Base-by-base conservation (phyloP, 2,888 invertebrate species). In the Rotaria sp. region DNA sequence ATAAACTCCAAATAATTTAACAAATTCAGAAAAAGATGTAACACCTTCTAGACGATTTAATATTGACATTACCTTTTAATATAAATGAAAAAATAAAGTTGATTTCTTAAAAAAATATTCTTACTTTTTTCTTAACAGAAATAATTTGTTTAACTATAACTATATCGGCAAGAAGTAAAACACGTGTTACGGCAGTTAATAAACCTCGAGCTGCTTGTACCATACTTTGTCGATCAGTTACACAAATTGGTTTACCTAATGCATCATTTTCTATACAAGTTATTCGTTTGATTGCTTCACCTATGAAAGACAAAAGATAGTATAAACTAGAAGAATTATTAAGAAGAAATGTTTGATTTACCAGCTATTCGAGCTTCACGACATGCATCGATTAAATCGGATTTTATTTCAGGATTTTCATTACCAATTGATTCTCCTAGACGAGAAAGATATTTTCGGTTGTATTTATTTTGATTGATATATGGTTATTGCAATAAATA, bases 301-400 rank as follows among this genome's bases (percentile, higher is more conserved):
- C 97, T 97, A 91, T 0, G 92, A 91, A 80, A 52, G 85, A 74
- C 24, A 13, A 67, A 67, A 30, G 7, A 10, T 11, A 30, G 5
- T 35, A 75, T 21, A 85, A 57, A 41, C 38, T 35, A 10, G 15
- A 41, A 50, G 50, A 18, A 5, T 24, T n/a, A 2, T n/a, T 10
- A 15, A 50, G 48, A 59, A 10, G 50, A 91, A 92, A 92, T 91
- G 24, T 24, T 7, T 52, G 7, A 52, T 52, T 52, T 52, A 96
- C 98, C 97, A 91, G 97, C 97, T 90, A 95, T 94, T 89, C 97
- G 93, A 35, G 98, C 97, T 91, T 98, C 97, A 91, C 95, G 96
- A 92, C 98, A 99, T 48, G 97, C 97, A 89, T 97, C 96, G 91
- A 95, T 96, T 97, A 99, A 98, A 91, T 97, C 97, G 90, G 95